These are phyloP conservation scores for Oreotragus oreotragus DNA, from an alignment of 2,113 vertebrate species.

Conservation along the genomic window DNA sequence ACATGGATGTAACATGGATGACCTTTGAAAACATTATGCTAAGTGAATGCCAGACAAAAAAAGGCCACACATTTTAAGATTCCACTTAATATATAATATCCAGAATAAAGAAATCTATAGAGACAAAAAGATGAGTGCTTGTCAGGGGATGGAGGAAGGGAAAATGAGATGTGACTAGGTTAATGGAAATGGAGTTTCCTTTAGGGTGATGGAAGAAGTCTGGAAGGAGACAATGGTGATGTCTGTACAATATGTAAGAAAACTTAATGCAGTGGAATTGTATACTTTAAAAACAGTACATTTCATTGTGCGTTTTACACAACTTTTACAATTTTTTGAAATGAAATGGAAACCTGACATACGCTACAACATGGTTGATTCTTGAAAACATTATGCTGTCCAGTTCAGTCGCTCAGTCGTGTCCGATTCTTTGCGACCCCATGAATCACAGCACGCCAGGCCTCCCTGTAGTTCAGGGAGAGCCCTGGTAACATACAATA, in stretches of 20 bases:
- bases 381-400: background rate
- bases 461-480: background rate
- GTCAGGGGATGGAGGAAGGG: background rate
- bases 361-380: background rate
- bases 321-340: background rate
- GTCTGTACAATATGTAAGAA: background rate
- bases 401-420: too few relatives aligned
- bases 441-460: too few relatives aligned
- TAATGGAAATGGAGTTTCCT: background rate
- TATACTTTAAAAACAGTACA: background rate
- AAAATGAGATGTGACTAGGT: background rate
- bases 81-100: background rate
- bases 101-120: background rate
- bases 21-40: background rate
- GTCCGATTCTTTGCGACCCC: too few relatives aligned
- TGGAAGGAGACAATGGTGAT: background rate
- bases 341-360: background rate
- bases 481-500: background rate
- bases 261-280: background rate
- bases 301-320: background rate
- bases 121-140: background rate
- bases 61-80: background rate
- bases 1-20: background rate
- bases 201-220: background rate
- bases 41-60: background rate